These are phyloP conservation scores for Cryptoleucopteryx plumbea DNA, from an alignment of 2,113 vertebrate species.

Conservation along the genomic window DNA sequence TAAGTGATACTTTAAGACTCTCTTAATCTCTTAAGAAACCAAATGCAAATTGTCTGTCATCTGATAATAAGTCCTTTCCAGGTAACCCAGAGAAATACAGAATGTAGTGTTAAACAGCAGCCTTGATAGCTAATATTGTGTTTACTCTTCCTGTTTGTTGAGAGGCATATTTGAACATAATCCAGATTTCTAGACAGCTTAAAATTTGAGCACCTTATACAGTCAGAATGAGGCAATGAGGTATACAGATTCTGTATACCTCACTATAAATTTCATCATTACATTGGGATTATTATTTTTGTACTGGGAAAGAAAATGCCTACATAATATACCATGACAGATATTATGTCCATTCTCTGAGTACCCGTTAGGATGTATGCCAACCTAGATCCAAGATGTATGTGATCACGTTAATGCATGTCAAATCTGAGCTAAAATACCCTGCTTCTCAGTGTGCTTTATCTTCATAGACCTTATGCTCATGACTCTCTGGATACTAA, in stretches of 20 bases:
- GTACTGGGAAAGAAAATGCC: background rate
- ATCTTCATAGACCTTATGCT: background rate
- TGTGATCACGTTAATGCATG: background rate
- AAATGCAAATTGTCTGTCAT: constrained; percentile 33
- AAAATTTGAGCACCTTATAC: background rate
- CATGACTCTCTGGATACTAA: background rate
- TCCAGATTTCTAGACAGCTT: background rate
- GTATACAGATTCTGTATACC: background rate
- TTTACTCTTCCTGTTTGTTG: background rate
- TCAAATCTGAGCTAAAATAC: background rate
- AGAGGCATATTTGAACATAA: background rate
- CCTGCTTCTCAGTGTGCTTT: background rate
- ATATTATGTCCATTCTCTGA: background rate
- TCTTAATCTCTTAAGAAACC: constrained; percentile 16
- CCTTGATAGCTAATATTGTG: background rate
- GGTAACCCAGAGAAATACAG: background rate
- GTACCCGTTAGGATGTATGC: background rate
- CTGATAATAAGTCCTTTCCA: background rate
- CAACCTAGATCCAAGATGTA: background rate
- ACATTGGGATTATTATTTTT: background rate
- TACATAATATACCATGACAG: background rate
- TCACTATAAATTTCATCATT: background rate
- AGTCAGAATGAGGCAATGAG: background rate
- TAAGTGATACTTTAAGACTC: constrained; percentile 10
- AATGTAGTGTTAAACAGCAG: background rate